Evolutionary conservation across 2,113 vertebrate genomes (phyloP).

Genomic region (Taxidea taxus): DNA sequence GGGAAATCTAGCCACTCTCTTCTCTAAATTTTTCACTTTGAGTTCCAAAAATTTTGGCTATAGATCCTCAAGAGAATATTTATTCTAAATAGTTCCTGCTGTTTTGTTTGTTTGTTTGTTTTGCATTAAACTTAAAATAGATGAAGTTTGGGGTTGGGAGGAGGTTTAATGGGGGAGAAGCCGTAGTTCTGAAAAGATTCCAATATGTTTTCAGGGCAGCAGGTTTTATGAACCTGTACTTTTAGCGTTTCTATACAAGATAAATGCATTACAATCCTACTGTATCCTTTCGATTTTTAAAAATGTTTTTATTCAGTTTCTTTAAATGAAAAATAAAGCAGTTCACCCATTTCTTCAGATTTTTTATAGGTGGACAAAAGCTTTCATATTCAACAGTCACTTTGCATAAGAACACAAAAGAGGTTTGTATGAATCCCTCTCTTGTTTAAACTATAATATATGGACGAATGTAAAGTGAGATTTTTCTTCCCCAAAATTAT

Average conservation of each 20-base stretch:
- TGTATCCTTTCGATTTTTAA: background rate
- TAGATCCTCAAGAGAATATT: background rate
- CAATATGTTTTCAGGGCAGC: slow-evolving; percentile 28
- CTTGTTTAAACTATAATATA: slow-evolving; percentile 37
- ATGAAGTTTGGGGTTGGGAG: background rate
- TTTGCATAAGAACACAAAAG: slow-evolving; percentile 48
- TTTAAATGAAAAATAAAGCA: background rate
- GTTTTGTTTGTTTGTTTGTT: background rate
- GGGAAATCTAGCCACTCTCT: slow-evolving; percentile 51
- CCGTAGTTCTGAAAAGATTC: slow-evolving; percentile 37
- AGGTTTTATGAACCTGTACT: background rate
- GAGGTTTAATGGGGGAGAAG: background rate
- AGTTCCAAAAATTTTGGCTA: slow-evolving; percentile 43
- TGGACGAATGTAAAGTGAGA: background rate
- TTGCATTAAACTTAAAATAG: slow-evolving; percentile 4
- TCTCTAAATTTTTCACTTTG: slow-evolving; percentile 59
- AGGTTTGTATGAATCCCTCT: slow-evolving; percentile 7
- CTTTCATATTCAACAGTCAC: slow-evolving; percentile 46
- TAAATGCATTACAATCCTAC: slow-evolving; percentile 15
- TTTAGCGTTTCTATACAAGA: slow-evolving; percentile 12
- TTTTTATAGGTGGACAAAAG: slow-evolving; percentile 46
- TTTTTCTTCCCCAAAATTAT: slow-evolving; percentile 38
- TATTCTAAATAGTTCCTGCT: slow-evolving; percentile 42
- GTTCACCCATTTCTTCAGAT: background rate
- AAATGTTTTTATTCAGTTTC: background rate